A percentile compares a stretch with the other conserved stretches of the same genome.
Evolutionary conservation across 2,797 vertebrate genomes (phyloP).

Genomic region (Cheirogaleus major): DNA sequence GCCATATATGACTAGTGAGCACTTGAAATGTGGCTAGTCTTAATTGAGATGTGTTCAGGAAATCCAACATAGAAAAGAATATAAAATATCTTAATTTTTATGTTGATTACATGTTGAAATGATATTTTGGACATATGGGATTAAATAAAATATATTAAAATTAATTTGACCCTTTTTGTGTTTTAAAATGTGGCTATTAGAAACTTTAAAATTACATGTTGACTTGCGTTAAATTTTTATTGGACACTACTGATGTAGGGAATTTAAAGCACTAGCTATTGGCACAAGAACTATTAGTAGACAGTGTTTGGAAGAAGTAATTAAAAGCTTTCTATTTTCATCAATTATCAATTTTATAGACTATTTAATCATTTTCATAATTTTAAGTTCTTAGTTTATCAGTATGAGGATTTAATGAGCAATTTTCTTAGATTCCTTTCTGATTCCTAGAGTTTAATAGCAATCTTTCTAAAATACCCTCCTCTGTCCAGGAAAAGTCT

Average conservation of each 20-base stretch:
- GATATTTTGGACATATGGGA: background rate
- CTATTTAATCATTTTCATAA: background rate
- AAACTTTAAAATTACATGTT: background rate
- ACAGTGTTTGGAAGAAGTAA: background rate
- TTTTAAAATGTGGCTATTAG: background rate
- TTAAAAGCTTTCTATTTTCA: background rate
- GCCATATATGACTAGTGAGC: background rate
- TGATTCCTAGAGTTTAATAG: background rate
- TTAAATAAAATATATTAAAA: background rate
- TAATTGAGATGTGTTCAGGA: background rate
- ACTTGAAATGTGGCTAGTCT: background rate
- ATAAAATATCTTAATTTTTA: background rate
- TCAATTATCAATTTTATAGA: background rate
- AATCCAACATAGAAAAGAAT: background rate
- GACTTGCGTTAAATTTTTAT: background rate
- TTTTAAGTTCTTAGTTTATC: background rate
- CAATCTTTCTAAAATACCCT: background rate
- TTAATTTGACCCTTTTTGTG: background rate
- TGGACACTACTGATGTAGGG: background rate
- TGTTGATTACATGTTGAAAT: background rate
- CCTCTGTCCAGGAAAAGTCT: background rate
- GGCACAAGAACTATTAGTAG: background rate
- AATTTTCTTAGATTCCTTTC: background rate
- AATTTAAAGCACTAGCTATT: background rate
- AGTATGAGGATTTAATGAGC: background rate